These are phyloP conservation scores for Squalus acanthias DNA, from an alignment of 2,797 vertebrate genomes.

Conservation along the genomic window DNA sequence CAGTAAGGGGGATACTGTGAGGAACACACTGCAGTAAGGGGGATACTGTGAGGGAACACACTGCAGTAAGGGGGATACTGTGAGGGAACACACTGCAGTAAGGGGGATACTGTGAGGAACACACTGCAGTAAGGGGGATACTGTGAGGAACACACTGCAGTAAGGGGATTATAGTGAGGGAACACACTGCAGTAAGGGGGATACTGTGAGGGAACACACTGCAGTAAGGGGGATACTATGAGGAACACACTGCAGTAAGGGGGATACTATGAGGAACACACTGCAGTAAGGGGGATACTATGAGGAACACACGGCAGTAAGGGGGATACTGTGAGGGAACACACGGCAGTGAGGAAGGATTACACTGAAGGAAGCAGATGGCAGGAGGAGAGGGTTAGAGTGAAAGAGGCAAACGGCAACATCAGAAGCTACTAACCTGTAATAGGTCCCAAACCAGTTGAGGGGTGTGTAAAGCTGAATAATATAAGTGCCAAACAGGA, in stretches of 20 bases:
- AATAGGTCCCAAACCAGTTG: conserved; percentile 97
- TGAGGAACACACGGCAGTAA: background rate
- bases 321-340: background rate
- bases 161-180: too few species aligned
- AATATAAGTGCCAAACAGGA: conserved; percentile 92
- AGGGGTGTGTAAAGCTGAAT: conserved; percentile 91
- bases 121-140: background rate
- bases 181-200: background rate
- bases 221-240: background rate
- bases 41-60: background rate
- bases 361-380: background rate
- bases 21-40: background rate
- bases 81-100: background rate
- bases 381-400: background rate
- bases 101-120: background rate
- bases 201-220: background rate
- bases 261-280: background rate
- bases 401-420: background rate
- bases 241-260: background rate
- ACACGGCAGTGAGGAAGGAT: background rate
- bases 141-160: background rate
- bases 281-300: background rate
- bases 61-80: background rate
- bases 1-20: too few species aligned
- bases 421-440: conserved; percentile 65